Conservation (phyloP, 2,113 vertebrate genomes). For the Xyliphius kryptos region DNA sequence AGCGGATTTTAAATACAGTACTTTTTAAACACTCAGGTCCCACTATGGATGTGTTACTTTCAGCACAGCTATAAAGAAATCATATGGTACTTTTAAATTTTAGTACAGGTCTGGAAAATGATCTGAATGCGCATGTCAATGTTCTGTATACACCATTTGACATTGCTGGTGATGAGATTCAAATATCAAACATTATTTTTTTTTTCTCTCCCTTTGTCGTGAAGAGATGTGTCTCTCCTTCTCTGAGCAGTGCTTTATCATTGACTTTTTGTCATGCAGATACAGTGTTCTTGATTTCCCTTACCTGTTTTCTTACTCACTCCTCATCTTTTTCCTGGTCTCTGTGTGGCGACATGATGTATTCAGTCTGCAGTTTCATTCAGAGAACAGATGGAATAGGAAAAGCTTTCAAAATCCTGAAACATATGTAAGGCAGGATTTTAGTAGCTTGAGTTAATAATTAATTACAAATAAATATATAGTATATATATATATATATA, state of each 20-base stretch:
- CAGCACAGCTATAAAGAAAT: conserved; percentile 29
- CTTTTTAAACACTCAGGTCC: conserved; percentile 10
- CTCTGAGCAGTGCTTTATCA: background rate
- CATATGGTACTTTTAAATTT: conserved; percentile 30
- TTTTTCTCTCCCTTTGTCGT: background rate
- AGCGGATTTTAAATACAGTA: no score
- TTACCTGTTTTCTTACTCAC: no score
- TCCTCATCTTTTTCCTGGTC: background rate
- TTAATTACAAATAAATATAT: no score
- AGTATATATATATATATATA: no score
- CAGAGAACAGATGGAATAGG: conserved; percentile 13
- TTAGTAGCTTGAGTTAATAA: no score
- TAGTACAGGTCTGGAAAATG: conserved; percentile 31
- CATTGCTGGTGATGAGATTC: conserved; percentile 38
- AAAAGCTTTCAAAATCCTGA: conserved; percentile 5
- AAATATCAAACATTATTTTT: background rate
- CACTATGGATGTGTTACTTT: conserved; percentile 23
- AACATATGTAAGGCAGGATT: no score
- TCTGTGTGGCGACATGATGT: conserved; percentile 20
- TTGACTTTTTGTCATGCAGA: conserved; percentile 11
- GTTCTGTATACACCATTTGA: conserved; percentile 29
- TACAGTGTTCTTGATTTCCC: conserved; percentile 2
- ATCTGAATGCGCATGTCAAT: conserved; percentile 16
- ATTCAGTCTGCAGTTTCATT: conserved; percentile 27
- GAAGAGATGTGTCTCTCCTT: conserved; percentile 9